Conservation (phyloP, 2,797 vertebrate genomes). For the Typhlichthys eigenmanni region DNA sequence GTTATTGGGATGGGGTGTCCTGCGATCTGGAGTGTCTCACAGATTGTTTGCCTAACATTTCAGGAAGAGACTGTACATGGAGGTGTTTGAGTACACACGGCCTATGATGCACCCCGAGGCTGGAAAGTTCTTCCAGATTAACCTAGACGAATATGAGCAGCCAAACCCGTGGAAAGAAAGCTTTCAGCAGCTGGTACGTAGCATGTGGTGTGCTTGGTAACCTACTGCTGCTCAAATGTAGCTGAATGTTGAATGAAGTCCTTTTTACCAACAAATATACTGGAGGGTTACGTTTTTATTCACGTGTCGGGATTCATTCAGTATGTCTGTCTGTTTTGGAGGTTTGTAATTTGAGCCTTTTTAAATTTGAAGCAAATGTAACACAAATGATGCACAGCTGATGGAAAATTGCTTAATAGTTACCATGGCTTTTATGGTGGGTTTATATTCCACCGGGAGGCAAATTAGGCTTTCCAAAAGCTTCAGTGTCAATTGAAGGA, state of each 20-base stretch:
- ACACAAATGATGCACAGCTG: not conserved
- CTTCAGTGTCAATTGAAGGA: not conserved
- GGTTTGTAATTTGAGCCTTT: slow-evolving; percentile 1
- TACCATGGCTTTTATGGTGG: not conserved
- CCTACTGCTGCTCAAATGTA: not conserved
- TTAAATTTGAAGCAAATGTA: not conserved
- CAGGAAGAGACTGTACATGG: slow-evolving; percentile 99
- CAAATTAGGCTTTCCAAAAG: slow-evolving; percentile 10
- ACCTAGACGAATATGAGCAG: slow-evolving; percentile 98
- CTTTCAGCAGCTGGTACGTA: slow-evolving; percentile 97
- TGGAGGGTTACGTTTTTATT: not conserved
- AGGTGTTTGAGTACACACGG: slow-evolving; percentile 98
- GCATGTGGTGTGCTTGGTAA: not conserved
- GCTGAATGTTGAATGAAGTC: not conserved
- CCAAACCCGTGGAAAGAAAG: slow-evolving; percentile 99
- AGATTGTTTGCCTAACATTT: slow-evolving; percentile 29
- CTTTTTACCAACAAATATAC: no score
- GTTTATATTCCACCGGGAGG: not conserved
- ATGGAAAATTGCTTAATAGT: not conserved
- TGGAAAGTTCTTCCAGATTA: slow-evolving; percentile 99
- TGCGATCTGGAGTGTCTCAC: slow-evolving; percentile 1
- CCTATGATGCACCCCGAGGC: slow-evolving; percentile 99
- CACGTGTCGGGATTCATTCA: not conserved
- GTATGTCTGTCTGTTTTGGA: not conserved
- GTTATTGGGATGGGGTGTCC: not conserved